Conservation (phyloP, 2,797 vertebrate species). For the Sibirionetta formosa region DNA sequence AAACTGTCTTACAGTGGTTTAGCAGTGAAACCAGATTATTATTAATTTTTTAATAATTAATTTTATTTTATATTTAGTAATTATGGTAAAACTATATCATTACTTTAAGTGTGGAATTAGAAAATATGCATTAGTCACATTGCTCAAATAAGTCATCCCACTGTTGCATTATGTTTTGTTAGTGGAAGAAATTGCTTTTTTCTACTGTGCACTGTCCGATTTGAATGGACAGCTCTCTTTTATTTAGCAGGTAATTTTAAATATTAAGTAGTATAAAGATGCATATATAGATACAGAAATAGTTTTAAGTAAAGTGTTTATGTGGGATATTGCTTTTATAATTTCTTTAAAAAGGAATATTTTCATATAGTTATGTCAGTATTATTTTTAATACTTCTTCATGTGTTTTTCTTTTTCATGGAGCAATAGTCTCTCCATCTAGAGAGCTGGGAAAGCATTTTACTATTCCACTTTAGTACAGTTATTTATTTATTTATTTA, state of each 20-base stretch:
- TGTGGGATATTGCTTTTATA: neutral
- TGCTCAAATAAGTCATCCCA: neutral
- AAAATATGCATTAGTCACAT: neutral
- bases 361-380: neutral
- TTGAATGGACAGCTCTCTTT: neutral
- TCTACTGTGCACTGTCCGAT: neutral
- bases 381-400: neutral
- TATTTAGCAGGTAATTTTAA: neutral
- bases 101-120: neutral
- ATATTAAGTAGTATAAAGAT: neutral
- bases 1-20: neutral
- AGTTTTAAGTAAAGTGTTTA: neutral
- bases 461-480: neutral
- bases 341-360: neutral
- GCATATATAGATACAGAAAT: neutral
- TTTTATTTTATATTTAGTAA: too few relatives aligned
- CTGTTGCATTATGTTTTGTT: neutral
- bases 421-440: neutral
- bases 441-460: neutral
- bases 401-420: neutral
- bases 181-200: neutral
- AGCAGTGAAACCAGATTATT: neutral
- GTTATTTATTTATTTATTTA: neutral
- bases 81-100: neutral
- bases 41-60: neutral